Conservation (phyloP, 1,140 invertebrate genomes). For the Drosophila pallidifrons region DNA sequence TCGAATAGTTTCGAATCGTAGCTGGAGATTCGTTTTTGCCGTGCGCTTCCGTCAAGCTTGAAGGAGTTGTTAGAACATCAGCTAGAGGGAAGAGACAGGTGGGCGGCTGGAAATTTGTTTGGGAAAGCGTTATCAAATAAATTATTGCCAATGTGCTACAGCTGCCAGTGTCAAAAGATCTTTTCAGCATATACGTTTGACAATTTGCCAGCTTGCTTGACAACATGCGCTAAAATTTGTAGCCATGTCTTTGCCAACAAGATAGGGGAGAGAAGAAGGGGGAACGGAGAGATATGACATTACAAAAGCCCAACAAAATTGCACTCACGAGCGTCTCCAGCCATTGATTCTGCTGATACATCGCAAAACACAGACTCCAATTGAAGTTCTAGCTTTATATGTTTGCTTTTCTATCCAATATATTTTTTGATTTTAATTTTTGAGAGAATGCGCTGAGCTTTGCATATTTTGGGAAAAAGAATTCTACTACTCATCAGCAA, state of each 20-base stretch:
- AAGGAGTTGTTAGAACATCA: conserved; percentile 37
- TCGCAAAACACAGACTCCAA: not conserved
- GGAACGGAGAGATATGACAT: conserved; percentile 46
- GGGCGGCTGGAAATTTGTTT: too few relatives aligned
- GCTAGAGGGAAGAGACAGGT: too few relatives aligned
- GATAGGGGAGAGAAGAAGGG: not conserved
- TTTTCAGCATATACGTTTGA: conserved; percentile 58
- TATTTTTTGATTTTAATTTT: too few relatives aligned
- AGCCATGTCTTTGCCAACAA: conserved; percentile 37
- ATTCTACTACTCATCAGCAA: too few relatives aligned
- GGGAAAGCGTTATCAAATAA: too few relatives aligned
- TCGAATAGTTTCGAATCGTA: conserved; percentile 1
- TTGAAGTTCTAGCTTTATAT: conserved; percentile 16
- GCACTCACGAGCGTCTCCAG: not conserved
- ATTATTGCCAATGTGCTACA: too few relatives aligned
- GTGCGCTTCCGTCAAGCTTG: conserved; percentile 70
- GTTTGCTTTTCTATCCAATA: too few relatives aligned
- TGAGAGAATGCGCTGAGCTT: too few relatives aligned
- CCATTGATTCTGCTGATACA: conserved; percentile 43
- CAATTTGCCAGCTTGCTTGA: conserved; percentile 76
- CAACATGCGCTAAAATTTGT: too few relatives aligned
- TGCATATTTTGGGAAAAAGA: too few relatives aligned
- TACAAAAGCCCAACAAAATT: conserved; percentile 23
- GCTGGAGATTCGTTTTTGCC: conserved; percentile 48
- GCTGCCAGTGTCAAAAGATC: too few relatives aligned